Evolutionary conservation across 2,113 vertebrate species (phyloP), one percentile per base, ranked within the genome.

Genomic region (Brachyhypopomus gauderio): DNA sequence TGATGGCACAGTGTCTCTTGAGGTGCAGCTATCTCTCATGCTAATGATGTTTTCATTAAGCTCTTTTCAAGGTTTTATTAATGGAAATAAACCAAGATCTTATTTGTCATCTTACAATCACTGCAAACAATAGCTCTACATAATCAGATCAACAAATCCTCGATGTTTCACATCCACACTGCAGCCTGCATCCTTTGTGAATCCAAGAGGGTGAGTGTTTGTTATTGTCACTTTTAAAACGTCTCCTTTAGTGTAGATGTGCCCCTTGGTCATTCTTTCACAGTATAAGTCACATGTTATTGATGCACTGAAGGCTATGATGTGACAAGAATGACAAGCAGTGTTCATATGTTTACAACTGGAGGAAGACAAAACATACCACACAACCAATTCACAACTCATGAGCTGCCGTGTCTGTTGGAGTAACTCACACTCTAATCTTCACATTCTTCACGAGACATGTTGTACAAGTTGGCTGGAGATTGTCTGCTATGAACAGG

Each of bases 61-160:
- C 64, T 23, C 55, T 25, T 76, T 38, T 80, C 41, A 30, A 36
- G 52, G 67, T 52, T 62, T 67, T 72, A 78, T 85, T 85, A 80
- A 83, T 69, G 73, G 34, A 80, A 85, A 83, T 85, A 79, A 30
- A 60, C 22, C 70, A 38, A 58, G 72, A 79, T 82, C 80, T 55
- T 52, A 30, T 71, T 72, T 69, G 58, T 9, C 52, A 67, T 1
- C 60, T 77, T 22, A 69, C 78, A 19, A 59, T 74, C 55, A 41
- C 67, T 76, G 25, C 12, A 27, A 80, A 84, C 78, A 77, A 84
- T 66, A 30, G 58, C 48, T 30, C 7, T 22, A n/a, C 23, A 34
- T 12, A 45, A 67, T 67, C 5, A 41, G 70, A 71, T 52, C 17
- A 41, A 71, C n/a, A 20, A 19, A 38, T 45, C 52, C 36, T 7